A percentile compares a stretch with the other conserved stretches of the same genome.
Evolutionary conservation across 1,140 invertebrate species (phyloP).

Genomic region (Drosophila rufa): DNA sequence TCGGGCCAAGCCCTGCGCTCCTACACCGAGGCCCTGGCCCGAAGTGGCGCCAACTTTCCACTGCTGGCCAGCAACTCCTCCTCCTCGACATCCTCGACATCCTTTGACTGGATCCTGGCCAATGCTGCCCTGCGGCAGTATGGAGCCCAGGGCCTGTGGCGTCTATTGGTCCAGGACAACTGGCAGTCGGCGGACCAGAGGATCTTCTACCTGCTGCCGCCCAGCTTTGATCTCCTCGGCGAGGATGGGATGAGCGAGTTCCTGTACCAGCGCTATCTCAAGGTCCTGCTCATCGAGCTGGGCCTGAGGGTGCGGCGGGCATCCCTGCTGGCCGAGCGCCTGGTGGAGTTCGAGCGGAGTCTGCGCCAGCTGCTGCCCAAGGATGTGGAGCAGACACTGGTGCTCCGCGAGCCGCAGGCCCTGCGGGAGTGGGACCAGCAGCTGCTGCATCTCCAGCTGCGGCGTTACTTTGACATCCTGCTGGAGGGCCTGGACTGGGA

Average conservation of each 20-base stretch:
- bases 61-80: not conserved
- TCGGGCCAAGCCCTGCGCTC: constrained; percentile 38
- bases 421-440: constrained; percentile 43
- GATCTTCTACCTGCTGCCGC: constrained; percentile 71
- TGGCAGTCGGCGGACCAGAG: constrained; percentile 73
- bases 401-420: constrained; percentile 58
- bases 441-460: constrained; percentile 55
- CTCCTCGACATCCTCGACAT: not conserved
- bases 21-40: constrained; percentile 54
- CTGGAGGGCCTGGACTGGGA: constrained; percentile 38
- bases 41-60: constrained; percentile 2
- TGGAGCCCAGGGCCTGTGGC: constrained; percentile 66
- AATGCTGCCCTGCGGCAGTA: constrained; percentile 59
- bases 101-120: constrained; percentile 57
- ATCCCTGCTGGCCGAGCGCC: constrained; percentile 34
- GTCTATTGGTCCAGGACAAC: constrained; percentile 60
- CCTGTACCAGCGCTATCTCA: constrained; percentile 69
- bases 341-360: constrained; percentile 63
- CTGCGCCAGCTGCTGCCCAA: constrained; percentile 24
- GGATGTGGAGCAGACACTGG: constrained; percentile 26
- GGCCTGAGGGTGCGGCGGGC: constrained; percentile 64
- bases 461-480: constrained; percentile 52
- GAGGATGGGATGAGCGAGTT: constrained; percentile 45
- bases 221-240: constrained; percentile 55
- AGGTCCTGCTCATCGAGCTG: constrained; percentile 68